phyloP scores from a whole-genome alignment of 2,797 vertebrate genomes.

The Premnoplex brunnescens region DNA sequence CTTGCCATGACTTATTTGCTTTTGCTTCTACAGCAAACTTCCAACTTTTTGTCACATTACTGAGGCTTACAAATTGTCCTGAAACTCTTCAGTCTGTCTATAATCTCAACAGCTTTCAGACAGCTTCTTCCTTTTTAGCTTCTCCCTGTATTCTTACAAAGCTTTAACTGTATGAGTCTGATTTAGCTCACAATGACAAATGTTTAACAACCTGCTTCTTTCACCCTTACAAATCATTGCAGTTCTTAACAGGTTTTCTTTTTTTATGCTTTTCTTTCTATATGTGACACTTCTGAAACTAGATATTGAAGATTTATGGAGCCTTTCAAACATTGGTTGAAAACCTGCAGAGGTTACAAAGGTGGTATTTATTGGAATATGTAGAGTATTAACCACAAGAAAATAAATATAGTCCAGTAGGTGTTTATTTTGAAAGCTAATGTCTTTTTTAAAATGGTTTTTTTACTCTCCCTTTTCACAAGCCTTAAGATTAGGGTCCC shows the following conservation, averaged over 20 bases:
- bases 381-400: not conserved
- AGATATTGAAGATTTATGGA: not conserved
- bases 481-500: not conserved
- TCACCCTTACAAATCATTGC: not conserved
- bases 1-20: not conserved
- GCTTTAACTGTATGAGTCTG: not conserved
- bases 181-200: not conserved
- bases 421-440: constrained; percentile 18
- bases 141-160: not conserved
- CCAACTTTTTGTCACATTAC: not conserved
- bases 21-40: not conserved
- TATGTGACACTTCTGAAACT: not conserved
- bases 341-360: constrained; percentile 3
- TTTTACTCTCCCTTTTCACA: not conserved
- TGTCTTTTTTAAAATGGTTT: not conserved
- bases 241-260: constrained; percentile 27
- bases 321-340: not conserved
- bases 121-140: not conserved
- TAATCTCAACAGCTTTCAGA: constrained; percentile 8
- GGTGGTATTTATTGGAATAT: not conserved
- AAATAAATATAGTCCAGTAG: constrained; percentile 1
- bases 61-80: not conserved
- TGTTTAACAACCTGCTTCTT: constrained; percentile 41
- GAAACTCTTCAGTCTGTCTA: not conserved
- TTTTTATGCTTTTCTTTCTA: not conserved